Evolutionary conservation across 2,797 vertebrate genomes (phyloP), one percentile per base, ranked within the genome.

Genomic region (Catharus ustulatus): DNA sequence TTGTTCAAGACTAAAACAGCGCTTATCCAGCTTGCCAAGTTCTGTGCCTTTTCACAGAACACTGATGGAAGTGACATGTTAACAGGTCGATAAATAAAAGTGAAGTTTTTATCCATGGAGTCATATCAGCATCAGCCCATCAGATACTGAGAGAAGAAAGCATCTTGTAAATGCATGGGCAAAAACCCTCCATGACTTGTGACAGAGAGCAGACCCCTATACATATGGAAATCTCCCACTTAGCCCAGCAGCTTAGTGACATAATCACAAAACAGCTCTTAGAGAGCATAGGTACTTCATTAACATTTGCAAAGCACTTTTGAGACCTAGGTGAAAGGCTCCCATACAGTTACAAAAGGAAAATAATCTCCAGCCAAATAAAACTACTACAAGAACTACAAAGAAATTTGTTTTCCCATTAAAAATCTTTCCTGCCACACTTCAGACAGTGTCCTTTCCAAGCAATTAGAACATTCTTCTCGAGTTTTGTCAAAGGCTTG

Each of bases 291-390:
- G 42, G 30, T 57, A 24, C 46, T 78, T 88, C 77, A 76, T 94
- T 76, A 90, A 82, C 79, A 92, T 72, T 59, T 95, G 49, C 15
- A 95, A 94, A 91, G 72, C n/a, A 61, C 24, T 89, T 81, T 8
- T 46, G 38, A 71, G 71, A 23, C 23, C 19, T 34, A 63, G 13
- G 30, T 84, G 24, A 94, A 88, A 92, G 42, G 61, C 15, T 61
- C 27, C 27, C 13, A 5, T 23, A 62, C 12, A 85, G 30, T 29
- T 71, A 77, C 51, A 74, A 77, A 43, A 84, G 3, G 20, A 10
- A 58, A 87, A 51, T 13, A 40, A 74, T 13, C 34, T 71, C 16
- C 27, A 77, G 68, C 20, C 54, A 84, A 83, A 71, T 9, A 52
- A 55, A 93, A 61, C 32, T 58, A 38, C 34, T 49, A 27, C 13